Percentiles rank a stretch among this genome's conserved stretches.
phyloP scores from a whole-genome alignment of 2,797 vertebrate species.

The Sparus aurata region DNA sequence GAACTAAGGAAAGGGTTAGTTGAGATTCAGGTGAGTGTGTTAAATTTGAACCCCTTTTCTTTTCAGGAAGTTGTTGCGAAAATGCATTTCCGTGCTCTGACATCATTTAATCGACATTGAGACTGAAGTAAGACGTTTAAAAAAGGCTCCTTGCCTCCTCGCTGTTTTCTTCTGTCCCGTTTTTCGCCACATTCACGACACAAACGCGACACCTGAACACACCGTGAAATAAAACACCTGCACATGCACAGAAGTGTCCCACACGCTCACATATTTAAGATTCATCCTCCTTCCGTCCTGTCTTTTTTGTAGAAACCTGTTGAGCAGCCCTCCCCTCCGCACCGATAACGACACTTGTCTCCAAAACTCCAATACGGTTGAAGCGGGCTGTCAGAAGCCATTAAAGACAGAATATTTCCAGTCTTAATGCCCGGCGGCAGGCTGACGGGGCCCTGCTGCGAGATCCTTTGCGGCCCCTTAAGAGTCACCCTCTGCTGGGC shows the following conservation, averaged over 20 bases:
- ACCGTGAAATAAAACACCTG: background rate
- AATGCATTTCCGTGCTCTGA: too few relatives aligned
- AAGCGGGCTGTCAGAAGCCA: conserved; percentile 62
- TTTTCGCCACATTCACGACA: too few relatives aligned
- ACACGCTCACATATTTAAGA: background rate
- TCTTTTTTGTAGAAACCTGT: conserved; percentile 30
- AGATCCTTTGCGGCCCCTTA: conserved; percentile 44
- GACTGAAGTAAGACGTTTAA: too few relatives aligned
- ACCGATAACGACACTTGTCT: conserved; percentile 28
- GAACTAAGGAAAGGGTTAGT: background rate
- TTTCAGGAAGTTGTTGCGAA: too few relatives aligned
- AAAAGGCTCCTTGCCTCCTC: too few relatives aligned
- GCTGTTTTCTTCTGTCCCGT: too few relatives aligned
- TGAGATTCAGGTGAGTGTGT: too few relatives aligned
- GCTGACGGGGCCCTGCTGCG: conserved; percentile 45
- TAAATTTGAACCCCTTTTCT: too few relatives aligned
- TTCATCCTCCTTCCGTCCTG: background rate
- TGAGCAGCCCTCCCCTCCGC: conserved; percentile 6
- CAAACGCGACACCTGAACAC: background rate
- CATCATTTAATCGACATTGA: too few relatives aligned
- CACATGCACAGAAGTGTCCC: background rate
- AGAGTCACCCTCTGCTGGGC: conserved; percentile 64
- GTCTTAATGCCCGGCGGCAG: conserved; percentile 41
- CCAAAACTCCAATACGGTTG: conserved; percentile 32
- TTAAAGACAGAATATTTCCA: conserved; percentile 46